Conservation (phyloP, 1,140 invertebrate species). For the Aleiodes sp. region DNA sequence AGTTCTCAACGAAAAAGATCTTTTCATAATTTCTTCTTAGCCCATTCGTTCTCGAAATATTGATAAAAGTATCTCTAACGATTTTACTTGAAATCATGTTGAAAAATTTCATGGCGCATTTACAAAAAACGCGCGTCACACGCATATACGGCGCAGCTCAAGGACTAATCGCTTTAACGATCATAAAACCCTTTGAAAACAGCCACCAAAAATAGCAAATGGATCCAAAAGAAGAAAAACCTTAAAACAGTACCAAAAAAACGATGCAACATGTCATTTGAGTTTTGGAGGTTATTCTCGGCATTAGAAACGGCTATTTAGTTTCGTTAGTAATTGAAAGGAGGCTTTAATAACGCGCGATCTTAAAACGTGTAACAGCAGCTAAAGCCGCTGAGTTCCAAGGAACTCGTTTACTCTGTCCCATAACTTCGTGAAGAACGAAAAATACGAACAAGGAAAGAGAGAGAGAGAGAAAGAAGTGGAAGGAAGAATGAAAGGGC, state of each 20-base stretch:
- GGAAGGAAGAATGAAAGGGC: not conserved
- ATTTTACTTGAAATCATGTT: no score
- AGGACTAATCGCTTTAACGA: no score
- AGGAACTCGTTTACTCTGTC: slow-evolving; percentile 48
- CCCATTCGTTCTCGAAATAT: no score
- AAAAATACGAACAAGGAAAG: not conserved
- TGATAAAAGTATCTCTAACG: no score
- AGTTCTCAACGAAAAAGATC: no score
- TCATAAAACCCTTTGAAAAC: no score
- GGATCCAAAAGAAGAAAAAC: no score
- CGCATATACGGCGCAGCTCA: no score
- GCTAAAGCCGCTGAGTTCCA: slow-evolving; percentile 33
- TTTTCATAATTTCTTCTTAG: no score
- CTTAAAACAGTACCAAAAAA: not conserved
- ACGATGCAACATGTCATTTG: not conserved
- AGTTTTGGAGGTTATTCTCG: not conserved
- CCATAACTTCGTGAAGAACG: not conserved
- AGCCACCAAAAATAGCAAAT: no score
- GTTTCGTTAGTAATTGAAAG: slow-evolving; percentile 49
- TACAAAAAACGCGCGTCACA: no score
- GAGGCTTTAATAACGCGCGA: slow-evolving; percentile 51
- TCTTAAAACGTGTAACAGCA: slow-evolving; percentile 28
- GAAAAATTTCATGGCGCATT: no score
- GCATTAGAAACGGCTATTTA: slow-evolving; percentile 49
- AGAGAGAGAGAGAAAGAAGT: not conserved